Percentiles rank a stretch among this genome's conserved stretches.
These are phyloP conservation scores for Typhlichthys subterraneus DNA, from an alignment of 2,797 vertebrate species.

Conservation along the genomic window DNA sequence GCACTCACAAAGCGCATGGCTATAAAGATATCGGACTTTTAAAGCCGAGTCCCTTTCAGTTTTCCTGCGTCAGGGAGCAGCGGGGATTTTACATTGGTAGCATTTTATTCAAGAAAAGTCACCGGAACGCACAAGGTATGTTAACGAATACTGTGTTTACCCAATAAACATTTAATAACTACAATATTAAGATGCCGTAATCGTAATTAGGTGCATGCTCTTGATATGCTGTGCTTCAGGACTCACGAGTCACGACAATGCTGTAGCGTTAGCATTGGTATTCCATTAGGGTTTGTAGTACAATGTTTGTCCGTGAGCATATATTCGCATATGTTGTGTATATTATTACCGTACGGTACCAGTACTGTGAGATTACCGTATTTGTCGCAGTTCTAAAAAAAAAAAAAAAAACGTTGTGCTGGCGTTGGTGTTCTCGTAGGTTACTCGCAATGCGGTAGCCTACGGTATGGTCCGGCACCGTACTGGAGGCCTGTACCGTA, in stretches of 20 bases:
- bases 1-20: conserved; percentile 60
- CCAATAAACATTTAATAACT: too few species aligned
- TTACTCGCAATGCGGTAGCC: too few species aligned
- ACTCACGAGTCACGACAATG: conserved; percentile 29
- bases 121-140: conserved; percentile 73
- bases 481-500: conserved; percentile 28
- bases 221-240: not conserved
- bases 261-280: conserved; percentile 14
- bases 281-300: not conserved
- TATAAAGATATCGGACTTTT: conserved; percentile 80
- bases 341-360: too few species aligned
- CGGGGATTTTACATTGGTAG: conserved; percentile 66
- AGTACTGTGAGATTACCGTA: too few species aligned
- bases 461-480: conserved; percentile 29
- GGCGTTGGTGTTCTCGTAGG: not conserved
- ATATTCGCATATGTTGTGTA: too few species aligned
- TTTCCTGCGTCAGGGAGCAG: conserved; percentile 74
- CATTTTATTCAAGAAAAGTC: conserved; percentile 79
- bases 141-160: fast-evolving
- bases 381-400: too few species aligned
- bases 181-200: too few species aligned
- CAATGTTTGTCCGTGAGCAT: not conserved
- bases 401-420: too few species aligned
- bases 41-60: conserved; percentile 77
- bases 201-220: too few species aligned